Percentiles rank a stretch among this genome's conserved stretches.
Evolutionary conservation across 1,140 invertebrate genomes (phyloP).

Genomic region (Uloborus diversus): DNA sequence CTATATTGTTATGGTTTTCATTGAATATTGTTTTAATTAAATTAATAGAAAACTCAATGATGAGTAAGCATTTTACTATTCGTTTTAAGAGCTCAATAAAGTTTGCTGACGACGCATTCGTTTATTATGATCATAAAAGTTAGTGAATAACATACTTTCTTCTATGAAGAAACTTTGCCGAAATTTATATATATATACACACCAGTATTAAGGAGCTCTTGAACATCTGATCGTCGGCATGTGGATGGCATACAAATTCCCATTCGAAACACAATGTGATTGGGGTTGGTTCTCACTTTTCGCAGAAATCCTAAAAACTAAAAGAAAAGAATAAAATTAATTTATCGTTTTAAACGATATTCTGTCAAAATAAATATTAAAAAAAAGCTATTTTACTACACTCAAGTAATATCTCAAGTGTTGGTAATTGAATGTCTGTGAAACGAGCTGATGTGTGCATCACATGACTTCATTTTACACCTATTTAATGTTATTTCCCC

Average conservation of each 20-base stretch:
- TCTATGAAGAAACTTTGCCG: background rate
- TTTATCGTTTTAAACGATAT: background rate
- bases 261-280: constrained; percentile 38
- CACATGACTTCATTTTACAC: no score
- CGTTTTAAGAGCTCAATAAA: background rate
- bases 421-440: no score
- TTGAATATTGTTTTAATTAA: no score
- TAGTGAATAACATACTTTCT: no score
- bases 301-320: constrained; percentile 26
- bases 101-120: background rate
- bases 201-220: constrained; percentile 18
- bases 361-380: background rate
- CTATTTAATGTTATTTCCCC: no score
- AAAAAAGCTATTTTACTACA: background rate
- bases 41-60: no score
- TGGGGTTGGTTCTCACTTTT: constrained; percentile 26
- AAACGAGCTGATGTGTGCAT: no score
- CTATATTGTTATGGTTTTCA: no score
- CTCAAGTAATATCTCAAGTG: background rate
- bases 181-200: background rate
- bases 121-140: no score
- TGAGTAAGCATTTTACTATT: no score
- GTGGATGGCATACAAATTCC: constrained; percentile 24
- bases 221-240: constrained; percentile 1
- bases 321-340: background rate